Evolutionary conservation across 1,140 invertebrate genomes (phyloP), one percentile per base, ranked within the genome.

Genomic region (Papilio polyxenes): DNA sequence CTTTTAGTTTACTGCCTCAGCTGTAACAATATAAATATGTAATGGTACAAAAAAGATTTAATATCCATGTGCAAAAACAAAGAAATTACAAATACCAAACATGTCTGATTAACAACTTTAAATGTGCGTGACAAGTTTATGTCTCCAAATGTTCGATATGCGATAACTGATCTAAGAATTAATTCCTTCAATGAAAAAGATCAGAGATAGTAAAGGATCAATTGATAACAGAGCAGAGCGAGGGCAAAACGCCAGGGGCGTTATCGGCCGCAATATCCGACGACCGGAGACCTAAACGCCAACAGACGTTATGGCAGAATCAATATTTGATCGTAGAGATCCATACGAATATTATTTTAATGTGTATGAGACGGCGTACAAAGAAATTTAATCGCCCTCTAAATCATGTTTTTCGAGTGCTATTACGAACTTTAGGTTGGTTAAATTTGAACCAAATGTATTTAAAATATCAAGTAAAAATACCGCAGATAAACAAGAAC

Each of bases 211-310:
- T 69, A 72, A 31, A 40, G 31, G 31, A 72, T 37, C 65, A 15
- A 31, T 65, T 65, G 23, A 65, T 65, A 72, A 31, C 65, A 15
- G 4, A 37, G 15, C 20, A 3, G 59, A 23, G 62, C 17, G 31
- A 31, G 65, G 65, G 65, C 65, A 72, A 15, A 37, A 6, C 65
- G 65, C 65, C 65, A 23, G 31, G 3, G 31, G 31, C 31, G 37
- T 15, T 72, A 72, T 37, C 31, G 65, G 65, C 31, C 65, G 65
- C 65, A 31, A 72, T 72, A 37, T 72, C 65, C 31, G 31, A 31
- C 31, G 65, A 15, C 62, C 9, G 62, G 62, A 65, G 20, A 20
- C 11, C 23, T 15, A 1, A 31, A 15, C 31, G 56, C 56, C 17
- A 20, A 59, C 56, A 20, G n/a, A 59, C 3, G 8, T 20, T 8